Conservation (phyloP, 2,797 vertebrate genomes). For the Masticophis lateralis region DNA sequence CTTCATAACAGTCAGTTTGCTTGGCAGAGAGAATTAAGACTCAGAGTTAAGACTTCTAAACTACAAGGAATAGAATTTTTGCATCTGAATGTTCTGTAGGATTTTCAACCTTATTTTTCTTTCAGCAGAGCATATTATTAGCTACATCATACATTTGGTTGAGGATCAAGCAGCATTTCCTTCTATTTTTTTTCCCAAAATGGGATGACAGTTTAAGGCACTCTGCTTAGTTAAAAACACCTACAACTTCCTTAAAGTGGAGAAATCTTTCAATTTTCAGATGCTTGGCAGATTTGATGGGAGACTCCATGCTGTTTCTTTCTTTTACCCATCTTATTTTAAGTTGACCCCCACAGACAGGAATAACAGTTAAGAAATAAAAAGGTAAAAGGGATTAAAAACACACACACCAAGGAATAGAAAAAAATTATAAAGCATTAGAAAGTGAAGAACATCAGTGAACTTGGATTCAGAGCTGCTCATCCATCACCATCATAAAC, state of each 20-base stretch:
- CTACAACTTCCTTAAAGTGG: not conserved
- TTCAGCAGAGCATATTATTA: not conserved
- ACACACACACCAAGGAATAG: not conserved
- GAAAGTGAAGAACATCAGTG: not conserved
- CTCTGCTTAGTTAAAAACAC: not conserved
- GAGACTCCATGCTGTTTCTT: not conserved
- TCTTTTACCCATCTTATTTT: not conserved
- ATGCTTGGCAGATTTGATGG: not conserved
- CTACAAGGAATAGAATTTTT: not conserved
- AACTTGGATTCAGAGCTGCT: not conserved
- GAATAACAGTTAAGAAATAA: not conserved
- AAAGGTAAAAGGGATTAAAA: not conserved
- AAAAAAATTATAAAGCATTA: not conserved
- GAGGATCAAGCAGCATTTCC: not conserved
- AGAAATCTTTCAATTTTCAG: not conserved
- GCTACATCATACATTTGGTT: not conserved
- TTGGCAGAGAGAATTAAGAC: not conserved
- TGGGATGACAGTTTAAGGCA: not conserved
- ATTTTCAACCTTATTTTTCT: not conserved
- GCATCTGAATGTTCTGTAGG: not conserved
- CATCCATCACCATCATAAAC: not conserved
- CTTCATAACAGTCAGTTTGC: not conserved
- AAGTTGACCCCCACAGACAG: not conserved
- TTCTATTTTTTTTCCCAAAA: not conserved
- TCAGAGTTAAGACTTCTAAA: not conserved